Base-by-base conservation (phyloP, 2,113 vertebrate species). In the Hypomesus transpacificus region DNA sequence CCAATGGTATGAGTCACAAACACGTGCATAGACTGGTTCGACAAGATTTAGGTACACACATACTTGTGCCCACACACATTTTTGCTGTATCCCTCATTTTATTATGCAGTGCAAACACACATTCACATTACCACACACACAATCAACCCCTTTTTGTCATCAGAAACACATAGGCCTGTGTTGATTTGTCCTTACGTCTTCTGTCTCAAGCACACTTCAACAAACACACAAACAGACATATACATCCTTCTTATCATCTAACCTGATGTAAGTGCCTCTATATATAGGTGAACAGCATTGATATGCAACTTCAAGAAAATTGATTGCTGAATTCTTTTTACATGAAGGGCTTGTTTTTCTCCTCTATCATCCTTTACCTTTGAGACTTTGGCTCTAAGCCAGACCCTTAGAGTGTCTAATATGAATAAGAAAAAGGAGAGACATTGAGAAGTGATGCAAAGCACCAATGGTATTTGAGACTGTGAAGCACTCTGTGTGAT, bases 21-120 rank as follows among this genome's bases (percentile, higher is more conserved):
- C 67, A 68, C 31, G 53, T 68, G 24, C 65, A 18, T 66, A 57
- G 67, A 57, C 67, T 68, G 67, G 67, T 68, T 56, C 17, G 16
- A 68, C 67, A 57, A 53, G 67, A 68, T 56, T 26, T 26, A 61
- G 59, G 59, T 26, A 61, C 22, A 61, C 24, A 16, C 59, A 61
- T 13, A 9, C 39, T 22, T 61, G 21, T 26, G 24, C 28, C 28
- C 28, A 64, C 24, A 9, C 62, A n/a, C 16, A 13, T 6, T 28
- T 17, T 62, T 50, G 54, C 31, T 28, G 24, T 68, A 4, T 60
- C 57, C 31, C 20, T 60, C 22, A 18, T 66, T 61, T 13, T 34
- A 24, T 13, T 17, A 76, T 46, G 39, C 39, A 13, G 39, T 46
- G 39, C 39, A 46, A 46, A 46, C 39, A 69, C 66, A 70, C 67